Base-by-base conservation (phyloP, 35 echinoderm and acorn worm genomes). In the Heliocidaris tuberculata region DNA sequence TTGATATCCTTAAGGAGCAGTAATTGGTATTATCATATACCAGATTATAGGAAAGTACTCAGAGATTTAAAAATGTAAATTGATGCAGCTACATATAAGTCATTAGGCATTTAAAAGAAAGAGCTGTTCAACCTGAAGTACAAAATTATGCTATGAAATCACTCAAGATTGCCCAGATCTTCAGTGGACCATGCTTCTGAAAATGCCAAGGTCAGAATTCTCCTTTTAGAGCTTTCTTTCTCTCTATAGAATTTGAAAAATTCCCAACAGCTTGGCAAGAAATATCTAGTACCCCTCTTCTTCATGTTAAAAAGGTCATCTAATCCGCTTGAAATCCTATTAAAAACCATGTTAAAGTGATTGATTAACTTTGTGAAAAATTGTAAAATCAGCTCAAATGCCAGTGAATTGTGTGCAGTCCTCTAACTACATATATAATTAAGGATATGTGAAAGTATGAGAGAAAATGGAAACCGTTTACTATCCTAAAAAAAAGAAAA, bases 181-280 rank as follows among this genome's bases (percentile, higher is more conserved):
- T 78, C 65, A 78, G 21, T 78, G 65, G 65, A 78, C 65, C 65
- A 78, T 78, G 65, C 27, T n/a, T 78, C 65, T 78, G 19, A 78
- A 42, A 78, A 78, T 78, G 65, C 21, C 65, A 78, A 78, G 65
- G 65, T 78, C 65, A 78, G 65, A 7, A 78, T 21, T 78, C 21
- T n/a, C 27, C 65, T 78, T 78, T n/a, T 78, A 78, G 65, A 78
- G 65, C 65, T 78, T 78, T n/a, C 65, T 78, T 27, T 19, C 65
- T 78, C 65, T 78, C 65, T 78, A n/a, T 71, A 78, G 65, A 78
- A 78, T 78, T 78, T 78, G 21, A 78, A 78, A 78, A 78, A 78
- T 78, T 78, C 65, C 65, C 19, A 78, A 78, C 65, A 78, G 65
- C 65, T 78, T 78, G 65, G 27, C 65, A 78, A 78, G 21, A 78